These are phyloP conservation scores for Brotula barbata DNA, from an alignment of 2,797 vertebrate species.

Conservation along the genomic window DNA sequence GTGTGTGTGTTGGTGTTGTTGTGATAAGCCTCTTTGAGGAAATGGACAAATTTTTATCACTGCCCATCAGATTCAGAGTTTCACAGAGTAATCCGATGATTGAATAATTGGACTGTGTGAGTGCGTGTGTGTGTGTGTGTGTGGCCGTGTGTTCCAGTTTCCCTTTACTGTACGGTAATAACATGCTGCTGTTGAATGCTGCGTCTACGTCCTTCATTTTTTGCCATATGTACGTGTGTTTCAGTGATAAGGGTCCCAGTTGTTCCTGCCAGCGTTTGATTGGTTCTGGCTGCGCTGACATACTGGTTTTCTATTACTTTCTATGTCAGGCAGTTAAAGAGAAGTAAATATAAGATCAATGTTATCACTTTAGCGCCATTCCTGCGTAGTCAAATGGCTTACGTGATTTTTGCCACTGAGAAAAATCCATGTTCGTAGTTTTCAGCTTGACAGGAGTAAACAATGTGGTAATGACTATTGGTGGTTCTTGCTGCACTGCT, in stretches of 20 bases:
- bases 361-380: conserved; percentile 22
- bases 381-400: conserved; percentile 51
- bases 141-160: background rate
- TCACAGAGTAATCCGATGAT: conserved; percentile 33
- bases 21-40: conserved; percentile 34
- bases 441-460: conserved; percentile 62
- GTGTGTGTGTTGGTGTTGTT: conserved; percentile 9
- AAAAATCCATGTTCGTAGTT: conserved; percentile 59
- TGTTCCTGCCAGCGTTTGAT: conserved; percentile 31
- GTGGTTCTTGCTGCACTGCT: conserved; percentile 51
- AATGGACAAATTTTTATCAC: conserved; percentile 48
- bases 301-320: conserved; percentile 34
- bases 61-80: conserved; percentile 45
- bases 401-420: conserved; percentile 44
- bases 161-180: too few species aligned
- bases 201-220: too few species aligned
- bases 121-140: background rate
- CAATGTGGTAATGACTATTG: conserved; percentile 56
- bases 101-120: conserved; percentile 48
- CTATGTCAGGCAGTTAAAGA: conserved; percentile 26
- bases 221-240: conserved; percentile 9
- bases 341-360: conserved; percentile 59
- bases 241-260: conserved; percentile 45
- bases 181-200: too few species aligned
- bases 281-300: conserved; percentile 21